phyloP scores from a whole-genome alignment of 2,797 vertebrate species.

The Rhinatrema bivittatum region DNA sequence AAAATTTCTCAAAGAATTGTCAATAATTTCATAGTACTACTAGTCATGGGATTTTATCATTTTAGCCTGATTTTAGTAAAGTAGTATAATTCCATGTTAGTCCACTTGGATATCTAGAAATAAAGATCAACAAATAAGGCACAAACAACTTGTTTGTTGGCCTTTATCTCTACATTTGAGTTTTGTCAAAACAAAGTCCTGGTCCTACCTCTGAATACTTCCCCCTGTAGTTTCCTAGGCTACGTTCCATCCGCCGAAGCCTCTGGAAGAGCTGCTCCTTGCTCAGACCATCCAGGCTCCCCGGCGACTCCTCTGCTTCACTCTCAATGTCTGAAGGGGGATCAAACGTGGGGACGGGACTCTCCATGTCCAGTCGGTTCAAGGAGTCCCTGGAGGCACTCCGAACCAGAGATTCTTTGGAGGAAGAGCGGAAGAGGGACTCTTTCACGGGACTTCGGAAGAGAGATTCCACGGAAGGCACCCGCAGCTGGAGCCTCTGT shows the following conservation, averaged over 20 bases:
- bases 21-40: no score
- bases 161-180: no score
- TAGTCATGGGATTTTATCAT: no score
- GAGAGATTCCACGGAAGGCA: conserved; percentile 88
- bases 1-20: no score
- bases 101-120: no score
- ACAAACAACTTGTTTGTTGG: no score
- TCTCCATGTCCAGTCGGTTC: conserved; percentile 64
- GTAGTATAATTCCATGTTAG: no score
- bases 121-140: no score
- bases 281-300: conserved; percentile 61
- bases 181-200: no score
- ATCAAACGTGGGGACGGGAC: conserved; percentile 56
- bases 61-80: no score
- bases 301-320: conserved; percentile 74
- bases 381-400: conserved; percentile 83
- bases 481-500: conserved; percentile 85
- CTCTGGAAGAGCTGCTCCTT: conserved; percentile 82
- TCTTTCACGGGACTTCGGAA: conserved; percentile 79
- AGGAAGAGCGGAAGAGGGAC: conserved; percentile 74
- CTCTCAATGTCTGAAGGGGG: conserved; percentile 88
- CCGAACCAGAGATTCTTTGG: conserved; percentile 79
- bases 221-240: conserved; percentile 76
- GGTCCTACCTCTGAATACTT: conserved; percentile 85
- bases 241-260: conserved; percentile 72